Evolutionary conservation across 2,888 invertebrate species (phyloP).

Genomic region (Lasioglossum malachurum): DNA sequence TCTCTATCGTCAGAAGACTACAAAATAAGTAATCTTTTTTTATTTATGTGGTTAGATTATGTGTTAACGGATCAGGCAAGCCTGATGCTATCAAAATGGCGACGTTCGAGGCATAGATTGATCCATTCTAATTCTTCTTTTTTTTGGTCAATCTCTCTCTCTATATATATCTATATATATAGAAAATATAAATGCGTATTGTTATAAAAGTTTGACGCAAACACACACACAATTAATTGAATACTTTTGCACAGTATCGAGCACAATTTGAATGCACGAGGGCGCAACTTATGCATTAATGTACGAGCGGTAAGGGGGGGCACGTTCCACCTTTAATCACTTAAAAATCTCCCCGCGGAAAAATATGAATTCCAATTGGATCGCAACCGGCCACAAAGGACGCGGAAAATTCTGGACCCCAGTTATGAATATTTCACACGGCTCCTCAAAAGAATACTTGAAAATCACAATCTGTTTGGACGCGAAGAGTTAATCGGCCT

Average conservation of each 20-base stretch:
- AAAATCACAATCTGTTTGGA: neutral
- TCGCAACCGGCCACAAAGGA: neutral
- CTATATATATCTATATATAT: too few relatives aligned
- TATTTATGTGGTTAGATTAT: neutral
- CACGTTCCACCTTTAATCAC: neutral
- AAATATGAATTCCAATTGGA: neutral
- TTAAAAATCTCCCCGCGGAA: neutral
- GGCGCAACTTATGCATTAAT: neutral
- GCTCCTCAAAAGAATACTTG: conserved; percentile 1
- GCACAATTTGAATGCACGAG: neutral
- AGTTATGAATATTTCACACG: conserved; percentile 2
- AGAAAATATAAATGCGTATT: too few relatives aligned
- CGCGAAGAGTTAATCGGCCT: neutral
- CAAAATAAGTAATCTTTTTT: neutral
- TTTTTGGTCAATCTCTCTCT: too few relatives aligned
- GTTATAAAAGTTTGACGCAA: too few relatives aligned
- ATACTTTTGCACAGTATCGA: too few relatives aligned
- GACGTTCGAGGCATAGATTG: too few relatives aligned
- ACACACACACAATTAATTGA: too few relatives aligned
- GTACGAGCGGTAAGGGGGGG: neutral
- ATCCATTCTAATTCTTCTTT: too few relatives aligned
- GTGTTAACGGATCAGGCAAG: too few relatives aligned
- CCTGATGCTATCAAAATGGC: too few relatives aligned
- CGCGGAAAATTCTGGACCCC: neutral
- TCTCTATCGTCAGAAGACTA: neutral